Percentiles rank a stretch among this genome's conserved stretches.
Evolutionary conservation across 2,888 invertebrate species (phyloP).

Genomic region (Mycogona germanica): DNA sequence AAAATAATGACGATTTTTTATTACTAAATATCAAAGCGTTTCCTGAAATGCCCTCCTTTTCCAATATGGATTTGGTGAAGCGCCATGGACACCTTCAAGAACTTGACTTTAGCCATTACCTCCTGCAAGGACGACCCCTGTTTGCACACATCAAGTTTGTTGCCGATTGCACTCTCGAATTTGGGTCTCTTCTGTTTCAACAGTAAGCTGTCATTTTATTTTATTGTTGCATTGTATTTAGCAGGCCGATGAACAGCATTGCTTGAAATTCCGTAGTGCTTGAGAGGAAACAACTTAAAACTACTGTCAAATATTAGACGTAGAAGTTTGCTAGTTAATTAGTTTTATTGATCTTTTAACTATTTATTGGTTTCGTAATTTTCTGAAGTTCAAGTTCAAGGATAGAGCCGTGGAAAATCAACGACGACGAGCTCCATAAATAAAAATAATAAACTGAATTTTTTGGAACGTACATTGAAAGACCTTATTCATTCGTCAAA

Average conservation of each 20-base stretch:
- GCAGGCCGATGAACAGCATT: no score
- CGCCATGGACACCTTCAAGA: slow-evolving; percentile 3
- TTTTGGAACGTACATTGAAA: no score
- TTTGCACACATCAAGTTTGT: slow-evolving; percentile 16
- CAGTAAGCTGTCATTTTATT: neutral
- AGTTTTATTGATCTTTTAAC: neutral
- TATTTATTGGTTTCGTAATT: neutral
- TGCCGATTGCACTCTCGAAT: neutral
- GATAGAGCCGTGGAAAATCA: no score
- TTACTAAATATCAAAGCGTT: no score
- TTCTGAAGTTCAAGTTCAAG: no score
- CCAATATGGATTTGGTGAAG: slow-evolving; percentile 14
- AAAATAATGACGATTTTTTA: no score
- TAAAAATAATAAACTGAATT: no score
- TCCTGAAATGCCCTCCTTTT: slow-evolving; percentile 13
- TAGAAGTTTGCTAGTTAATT: neutral
- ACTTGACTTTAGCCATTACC: slow-evolving; percentile 12
- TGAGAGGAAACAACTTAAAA: no score
- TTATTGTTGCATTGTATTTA: no score
- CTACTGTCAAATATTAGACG: neutral
- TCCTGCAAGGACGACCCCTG: slow-evolving; percentile 12
- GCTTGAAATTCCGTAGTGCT: no score
- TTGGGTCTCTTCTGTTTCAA: neutral
- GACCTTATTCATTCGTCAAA: no score
- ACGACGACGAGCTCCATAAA: no score